Evolutionary conservation across 2,888 invertebrate genomes (phyloP).

Genomic region (Macrosiphum euphorbiae): DNA sequence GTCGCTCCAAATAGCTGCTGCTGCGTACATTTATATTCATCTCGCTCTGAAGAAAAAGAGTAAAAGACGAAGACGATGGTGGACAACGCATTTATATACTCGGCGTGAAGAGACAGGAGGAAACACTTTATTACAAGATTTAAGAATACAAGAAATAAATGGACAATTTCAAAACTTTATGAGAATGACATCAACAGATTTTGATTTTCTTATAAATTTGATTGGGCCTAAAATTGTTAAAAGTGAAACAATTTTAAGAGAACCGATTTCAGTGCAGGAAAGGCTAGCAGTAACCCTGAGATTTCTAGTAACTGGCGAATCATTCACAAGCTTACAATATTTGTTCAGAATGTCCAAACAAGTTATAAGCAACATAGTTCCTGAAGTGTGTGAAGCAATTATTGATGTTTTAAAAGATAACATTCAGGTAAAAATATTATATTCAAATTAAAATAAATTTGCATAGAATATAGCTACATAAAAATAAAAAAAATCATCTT

Average conservation of each 20-base stretch:
- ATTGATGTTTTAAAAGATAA: slow-evolving; percentile 13
- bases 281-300: background rate
- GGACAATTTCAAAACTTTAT: slow-evolving; percentile 29
- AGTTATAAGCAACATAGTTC: background rate
- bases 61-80: too few species aligned
- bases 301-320: background rate
- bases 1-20: too few species aligned
- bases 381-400: background rate
- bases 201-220: background rate
- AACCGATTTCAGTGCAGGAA: background rate
- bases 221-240: slow-evolving; percentile 9
- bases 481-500: background rate
- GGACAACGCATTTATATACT: background rate
- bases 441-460: background rate
- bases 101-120: background rate
- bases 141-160: slow-evolving; percentile 22
- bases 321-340: background rate
- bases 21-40: too few species aligned
- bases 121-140: background rate
- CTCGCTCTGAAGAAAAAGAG: too few species aligned
- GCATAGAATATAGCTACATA: background rate
- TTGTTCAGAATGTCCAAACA: background rate
- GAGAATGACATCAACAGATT: slow-evolving; percentile 18
- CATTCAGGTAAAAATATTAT: background rate
- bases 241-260: background rate